phyloP scores from a whole-genome alignment of 2,113 vertebrate genomes.

The Toxotes chatareus region DNA sequence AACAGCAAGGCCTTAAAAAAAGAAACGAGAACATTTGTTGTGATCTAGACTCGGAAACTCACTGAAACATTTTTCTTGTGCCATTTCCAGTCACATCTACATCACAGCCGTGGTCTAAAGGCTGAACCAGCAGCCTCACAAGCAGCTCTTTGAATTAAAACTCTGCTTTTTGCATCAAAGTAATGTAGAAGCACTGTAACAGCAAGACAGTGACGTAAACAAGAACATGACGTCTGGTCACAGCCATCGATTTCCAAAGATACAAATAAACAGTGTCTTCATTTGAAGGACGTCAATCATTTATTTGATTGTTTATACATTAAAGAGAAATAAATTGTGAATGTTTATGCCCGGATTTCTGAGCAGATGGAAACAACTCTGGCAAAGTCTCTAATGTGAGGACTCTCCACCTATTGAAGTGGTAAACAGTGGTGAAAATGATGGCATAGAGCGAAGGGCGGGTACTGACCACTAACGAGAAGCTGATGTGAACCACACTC shows the following conservation, averaged over 20 bases:
- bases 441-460: conserved; percentile 24
- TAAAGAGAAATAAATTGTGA: not conserved
- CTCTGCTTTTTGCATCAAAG: conserved; percentile 27
- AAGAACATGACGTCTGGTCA: not conserved
- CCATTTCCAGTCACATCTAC: not conserved
- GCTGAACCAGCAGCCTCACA: conserved; percentile 20
- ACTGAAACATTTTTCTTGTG: not conserved
- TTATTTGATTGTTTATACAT: conserved; percentile 23
- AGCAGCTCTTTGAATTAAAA: conserved; percentile 26
- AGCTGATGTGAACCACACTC: conserved; percentile 27
- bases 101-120: not conserved
- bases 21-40: conserved; percentile 64
- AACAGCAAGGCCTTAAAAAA: conserved; percentile 87
- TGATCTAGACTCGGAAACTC: conserved; percentile 15
- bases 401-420: conserved; percentile 7
- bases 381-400: conserved; percentile 7
- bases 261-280: conserved; percentile 51
- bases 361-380: conserved; percentile 28
- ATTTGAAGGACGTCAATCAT: conserved; percentile 4
- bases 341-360: not conserved
- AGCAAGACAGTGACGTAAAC: conserved; percentile 28
- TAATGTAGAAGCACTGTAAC: conserved; percentile 11
- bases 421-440: conserved; percentile 14
- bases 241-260: conserved; percentile 49
- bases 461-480: conserved; percentile 62